Base-by-base conservation (phyloP, 2,113 vertebrate genomes). In the Hippocampus mohnikei region DNA sequence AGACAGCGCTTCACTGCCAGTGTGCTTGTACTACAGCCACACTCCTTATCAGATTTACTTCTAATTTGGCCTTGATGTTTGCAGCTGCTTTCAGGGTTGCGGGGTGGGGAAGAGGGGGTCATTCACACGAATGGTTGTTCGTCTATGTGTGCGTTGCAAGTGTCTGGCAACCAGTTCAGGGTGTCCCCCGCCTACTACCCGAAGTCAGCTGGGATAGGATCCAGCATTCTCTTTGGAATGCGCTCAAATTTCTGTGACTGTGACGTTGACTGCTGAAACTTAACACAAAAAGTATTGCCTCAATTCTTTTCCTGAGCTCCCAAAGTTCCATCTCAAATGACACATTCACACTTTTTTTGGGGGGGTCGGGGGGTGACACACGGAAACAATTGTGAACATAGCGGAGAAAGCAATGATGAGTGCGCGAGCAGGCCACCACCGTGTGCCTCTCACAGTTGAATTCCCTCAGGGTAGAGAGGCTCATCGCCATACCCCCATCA, bases 371-470 rank as follows among this genome's bases (percentile, higher is more conserved):
- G n/a, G 50, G 66, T 63, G 23, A 70, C 8, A 37, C 61, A 50
- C 58, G 46, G 66, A 81, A 87, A 89, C 80, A 83, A 76, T 81
- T 72, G 61, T 67, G 71, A 62, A 81, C 79, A 82, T 70, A 76
- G 62, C 53, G 59, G 40, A 73, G 79, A 74, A 76, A 82, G 84
- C 85, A 81, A 82, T 82, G 84, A 86, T 83, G 75, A 81, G 81
- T 80, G 75, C 55, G 79, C 76, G 76, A 61, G 85, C 73, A 25
- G 77, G 71, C 67, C 70, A 85, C 87, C 88, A 86, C 79, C 67
- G 79, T 86, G 87, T 85, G 85, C 81, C 82, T 84, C 85, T 88
- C 86, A 83, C 87, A 87, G 81, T 79, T 86, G 86, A 84, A 81
- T 87, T 87, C 87, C 88, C 88, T 50, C 73, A 79, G 87, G 87